Percentiles rank a stretch among this genome's conserved stretches.
Conservation (phyloP, 1,140 invertebrate species). For the Saxidomus purpurata region DNA sequence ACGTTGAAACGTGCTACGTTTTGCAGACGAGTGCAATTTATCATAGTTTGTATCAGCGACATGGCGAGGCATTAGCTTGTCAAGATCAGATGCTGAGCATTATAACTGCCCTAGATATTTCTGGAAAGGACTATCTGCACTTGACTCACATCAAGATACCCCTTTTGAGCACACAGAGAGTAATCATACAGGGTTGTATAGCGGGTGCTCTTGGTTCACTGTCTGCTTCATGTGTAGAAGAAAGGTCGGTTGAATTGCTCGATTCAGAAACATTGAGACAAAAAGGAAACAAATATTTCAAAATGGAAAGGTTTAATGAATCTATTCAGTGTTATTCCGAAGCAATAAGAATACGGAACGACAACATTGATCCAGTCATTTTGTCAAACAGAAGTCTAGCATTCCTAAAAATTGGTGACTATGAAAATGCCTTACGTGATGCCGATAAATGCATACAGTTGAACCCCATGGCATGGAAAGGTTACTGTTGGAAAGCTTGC, state of each 20-base stretch:
- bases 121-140: not conserved
- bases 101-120: not conserved
- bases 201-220: not conserved
- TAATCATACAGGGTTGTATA: not conserved
- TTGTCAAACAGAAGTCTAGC: conserved; percentile 19
- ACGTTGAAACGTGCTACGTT: no score
- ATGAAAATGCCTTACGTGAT: not conserved
- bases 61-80: conserved; percentile 19
- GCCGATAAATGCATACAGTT: conserved; percentile 12
- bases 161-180: not conserved
- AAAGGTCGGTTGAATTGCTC: not conserved
- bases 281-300: conserved; percentile 14
- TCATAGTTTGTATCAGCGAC: conserved; percentile 19
- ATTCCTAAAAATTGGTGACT: not conserved
- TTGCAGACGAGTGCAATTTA: conserved; percentile 21
- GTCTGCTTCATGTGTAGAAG: not conserved
- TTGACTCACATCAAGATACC: conserved; percentile 4
- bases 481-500: conserved; percentile 24
- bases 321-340: not conserved
- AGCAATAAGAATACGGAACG: not conserved
- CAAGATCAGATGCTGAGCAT: no score
- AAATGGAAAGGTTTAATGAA: not conserved
- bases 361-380: not conserved
- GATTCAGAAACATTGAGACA: not conserved
- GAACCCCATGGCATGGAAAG: not conserved